These are phyloP conservation scores for Venustaconcha ellipsiformis DNA, from an alignment of 1,140 invertebrate genomes.

Conservation along the genomic window DNA sequence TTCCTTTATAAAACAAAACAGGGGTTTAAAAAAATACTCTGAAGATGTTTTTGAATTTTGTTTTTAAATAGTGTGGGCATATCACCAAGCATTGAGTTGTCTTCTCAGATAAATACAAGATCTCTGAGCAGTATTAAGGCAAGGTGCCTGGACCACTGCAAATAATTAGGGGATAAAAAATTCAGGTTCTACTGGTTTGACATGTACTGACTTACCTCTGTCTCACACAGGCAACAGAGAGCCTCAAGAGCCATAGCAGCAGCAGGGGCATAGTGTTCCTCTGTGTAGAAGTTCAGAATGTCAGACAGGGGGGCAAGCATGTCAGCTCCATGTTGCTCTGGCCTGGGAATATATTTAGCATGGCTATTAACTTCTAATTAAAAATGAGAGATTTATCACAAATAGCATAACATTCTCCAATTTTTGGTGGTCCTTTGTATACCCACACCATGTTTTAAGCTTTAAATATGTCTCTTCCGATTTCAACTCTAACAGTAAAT, in stretches of 20 bases:
- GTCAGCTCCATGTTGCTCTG: conserved; percentile 62
- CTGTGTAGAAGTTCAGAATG: conserved; percentile 44
- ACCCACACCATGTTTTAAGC: no score
- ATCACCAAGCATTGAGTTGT: neutral
- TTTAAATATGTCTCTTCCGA: no score
- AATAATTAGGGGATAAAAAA: neutral
- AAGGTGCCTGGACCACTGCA: neutral
- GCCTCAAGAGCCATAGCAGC: conserved; percentile 58
- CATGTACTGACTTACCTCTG: conserved; percentile 46
- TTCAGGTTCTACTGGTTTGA: neutral
- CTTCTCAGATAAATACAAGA: neutral
- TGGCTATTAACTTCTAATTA: no score
- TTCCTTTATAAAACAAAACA: no score
- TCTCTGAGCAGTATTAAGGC: neutral
- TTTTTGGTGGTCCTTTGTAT: no score
- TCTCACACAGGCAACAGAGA: conserved; percentile 55
- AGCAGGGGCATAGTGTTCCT: conserved; percentile 36
- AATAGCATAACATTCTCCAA: no score
- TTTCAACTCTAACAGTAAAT: no score
- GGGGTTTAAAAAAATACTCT: no score
- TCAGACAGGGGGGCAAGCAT: conserved; percentile 54
- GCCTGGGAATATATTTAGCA: conserved; percentile 38
- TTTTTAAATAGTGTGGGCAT: neutral
- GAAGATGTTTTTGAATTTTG: neutral
- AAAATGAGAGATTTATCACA: no score